Conservation (phyloP, 92 coral and sea anemone species). For the Parazoanthus darwini region DNA sequence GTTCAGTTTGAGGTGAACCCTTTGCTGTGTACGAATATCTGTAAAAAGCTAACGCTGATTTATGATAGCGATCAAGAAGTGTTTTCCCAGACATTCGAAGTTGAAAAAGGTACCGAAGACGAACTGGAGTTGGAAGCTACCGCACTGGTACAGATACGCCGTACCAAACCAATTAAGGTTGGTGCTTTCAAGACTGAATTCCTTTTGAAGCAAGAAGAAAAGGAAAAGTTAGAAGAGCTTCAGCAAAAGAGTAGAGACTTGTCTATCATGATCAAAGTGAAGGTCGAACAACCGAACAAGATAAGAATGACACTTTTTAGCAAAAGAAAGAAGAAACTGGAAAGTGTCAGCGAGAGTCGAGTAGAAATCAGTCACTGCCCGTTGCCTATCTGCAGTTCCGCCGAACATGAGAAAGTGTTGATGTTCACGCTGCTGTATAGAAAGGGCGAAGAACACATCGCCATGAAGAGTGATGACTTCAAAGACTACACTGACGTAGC, state of each 20-base stretch:
- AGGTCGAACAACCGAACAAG: neutral
- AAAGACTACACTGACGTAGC: too few relatives aligned
- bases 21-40: too few relatives aligned
- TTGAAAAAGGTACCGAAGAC: neutral
- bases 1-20: neutral
- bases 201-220: neutral
- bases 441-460: too few relatives aligned
- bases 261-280: neutral
- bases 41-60: neutral
- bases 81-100: constrained; percentile 4
- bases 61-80: neutral
- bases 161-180: neutral
- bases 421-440: too few relatives aligned
- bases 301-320: neutral
- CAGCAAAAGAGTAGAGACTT: neutral
- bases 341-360: neutral
- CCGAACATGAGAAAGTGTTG: too few relatives aligned
- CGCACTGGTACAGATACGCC: neutral
- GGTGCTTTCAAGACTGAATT: constrained; percentile 2
- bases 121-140: neutral
- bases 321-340: neutral
- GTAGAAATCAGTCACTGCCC: neutral
- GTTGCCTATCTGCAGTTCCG: neutral
- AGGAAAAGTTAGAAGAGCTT: neutral
- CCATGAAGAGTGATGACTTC: too few relatives aligned